Conservation (phyloP, 2,113 vertebrate genomes). For the Sakesphorus luctuosus region DNA sequence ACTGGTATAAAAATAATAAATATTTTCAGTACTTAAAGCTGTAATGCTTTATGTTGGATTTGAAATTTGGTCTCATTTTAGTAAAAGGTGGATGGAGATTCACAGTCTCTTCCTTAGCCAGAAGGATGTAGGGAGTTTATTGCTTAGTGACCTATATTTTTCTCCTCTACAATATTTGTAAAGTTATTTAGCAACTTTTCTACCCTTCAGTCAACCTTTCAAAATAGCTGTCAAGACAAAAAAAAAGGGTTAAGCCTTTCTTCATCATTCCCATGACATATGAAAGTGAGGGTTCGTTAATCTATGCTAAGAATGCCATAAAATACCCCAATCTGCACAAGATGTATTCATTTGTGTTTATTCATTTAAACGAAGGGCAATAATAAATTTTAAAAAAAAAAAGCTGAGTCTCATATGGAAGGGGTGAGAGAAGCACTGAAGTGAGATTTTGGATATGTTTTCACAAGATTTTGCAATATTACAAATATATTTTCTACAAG, state of each 20-base stretch:
- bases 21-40: conserved; percentile 81
- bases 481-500: conserved; percentile 10
- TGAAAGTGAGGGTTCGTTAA: conserved; percentile 30
- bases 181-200: conserved; percentile 73
- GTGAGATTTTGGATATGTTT: not conserved
- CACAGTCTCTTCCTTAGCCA: conserved; percentile 70
- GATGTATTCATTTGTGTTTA: not conserved
- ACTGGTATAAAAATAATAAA: conserved; percentile 82
- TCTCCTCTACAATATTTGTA: conserved; percentile 64
- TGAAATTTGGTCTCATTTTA: conserved; percentile 82
- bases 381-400: not conserved
- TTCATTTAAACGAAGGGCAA: not conserved
- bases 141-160: conserved; percentile 77
- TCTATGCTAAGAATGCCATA: not conserved
- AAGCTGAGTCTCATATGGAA: not conserved
- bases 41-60: conserved; percentile 80
- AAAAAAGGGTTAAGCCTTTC: conserved; percentile 40
- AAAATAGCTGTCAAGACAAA: conserved; percentile 63
- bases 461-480: conserved; percentile 7
- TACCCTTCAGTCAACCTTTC: conserved; percentile 55
- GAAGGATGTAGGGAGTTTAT: conserved; percentile 72
- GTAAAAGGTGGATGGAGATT: conserved; percentile 78
- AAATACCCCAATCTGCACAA: not conserved
- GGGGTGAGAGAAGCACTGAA: not conserved
- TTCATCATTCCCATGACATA: conserved; percentile 3